A percentile compares a stretch with the other conserved stretches of the same genome.
Conservation (phyloP, 2,888 invertebrate species). For the Acrocera orbiculus region DNA sequence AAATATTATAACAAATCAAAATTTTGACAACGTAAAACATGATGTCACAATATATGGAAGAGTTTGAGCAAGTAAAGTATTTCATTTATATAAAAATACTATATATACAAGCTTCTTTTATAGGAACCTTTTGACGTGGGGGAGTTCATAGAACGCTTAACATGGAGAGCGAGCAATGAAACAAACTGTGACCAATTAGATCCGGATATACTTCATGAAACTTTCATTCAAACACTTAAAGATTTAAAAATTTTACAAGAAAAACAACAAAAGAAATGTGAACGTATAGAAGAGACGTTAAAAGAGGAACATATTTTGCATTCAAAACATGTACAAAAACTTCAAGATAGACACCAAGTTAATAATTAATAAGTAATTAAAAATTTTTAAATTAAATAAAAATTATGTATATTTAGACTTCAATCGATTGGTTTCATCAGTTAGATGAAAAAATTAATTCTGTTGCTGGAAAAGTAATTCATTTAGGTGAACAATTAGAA, state of each 20-base stretch:
- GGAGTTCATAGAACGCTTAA: conserved; percentile 92
- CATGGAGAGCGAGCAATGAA: conserved; percentile 79
- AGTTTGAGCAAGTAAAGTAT: conserved; percentile 44
- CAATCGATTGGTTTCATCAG: conserved; percentile 76
- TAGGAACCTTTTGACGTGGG: conserved; percentile 94
- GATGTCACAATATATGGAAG: conserved; percentile 77
- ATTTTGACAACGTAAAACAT: too few relatives aligned
- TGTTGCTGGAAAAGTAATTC: conserved; percentile 93
- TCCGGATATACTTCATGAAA: conserved; percentile 72
- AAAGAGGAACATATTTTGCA: conserved; percentile 76
- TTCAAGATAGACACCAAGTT: conserved; percentile 75
- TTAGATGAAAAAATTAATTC: conserved; percentile 90
- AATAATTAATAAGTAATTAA: conserved; percentile 11
- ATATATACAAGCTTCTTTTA: neutral
- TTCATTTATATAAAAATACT: neutral
- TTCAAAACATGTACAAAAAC: conserved; percentile 58
- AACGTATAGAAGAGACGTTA: conserved; percentile 59
- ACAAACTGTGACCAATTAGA: conserved; percentile 57
- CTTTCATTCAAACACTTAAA: conserved; percentile 85
- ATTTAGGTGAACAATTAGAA: conserved; percentile 96
- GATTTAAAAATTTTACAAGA: conserved; percentile 61
- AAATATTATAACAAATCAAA: too few relatives aligned
- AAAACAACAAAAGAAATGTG: conserved; percentile 70
- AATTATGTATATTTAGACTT: conserved; percentile 36
- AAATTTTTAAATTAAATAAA: neutral